Conservation (phyloP, 2,888 invertebrate species). For the Luperina nickerlii region DNA sequence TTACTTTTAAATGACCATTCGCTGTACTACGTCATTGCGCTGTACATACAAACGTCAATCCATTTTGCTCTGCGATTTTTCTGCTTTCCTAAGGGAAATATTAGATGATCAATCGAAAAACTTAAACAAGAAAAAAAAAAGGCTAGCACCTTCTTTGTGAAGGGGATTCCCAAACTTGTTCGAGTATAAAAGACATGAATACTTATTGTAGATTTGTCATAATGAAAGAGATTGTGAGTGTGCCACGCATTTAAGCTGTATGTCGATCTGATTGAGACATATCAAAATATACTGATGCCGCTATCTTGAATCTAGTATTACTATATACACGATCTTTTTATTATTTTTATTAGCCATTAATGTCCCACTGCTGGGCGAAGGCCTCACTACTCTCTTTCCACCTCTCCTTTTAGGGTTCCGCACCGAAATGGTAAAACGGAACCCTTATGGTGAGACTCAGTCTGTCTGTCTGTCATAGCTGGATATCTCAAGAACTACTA, state of each 20-base stretch:
- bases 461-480: too few relatives aligned
- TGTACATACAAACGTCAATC: background rate
- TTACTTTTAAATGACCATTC: background rate
- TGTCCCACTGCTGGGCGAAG: too few relatives aligned
- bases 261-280: background rate
- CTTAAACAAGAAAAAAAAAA: background rate
- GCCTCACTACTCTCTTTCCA: too few relatives aligned
- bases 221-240: background rate
- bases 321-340: too few relatives aligned
- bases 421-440: too few relatives aligned
- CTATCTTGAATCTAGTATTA: background rate
- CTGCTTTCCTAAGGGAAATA: background rate
- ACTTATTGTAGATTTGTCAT: background rate
- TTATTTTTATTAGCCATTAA: too few relatives aligned
- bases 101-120: slow-evolving; percentile 4
- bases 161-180: background rate
- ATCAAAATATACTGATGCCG: background rate
- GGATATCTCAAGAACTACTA: too few relatives aligned
- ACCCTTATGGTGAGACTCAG: too few relatives aligned
- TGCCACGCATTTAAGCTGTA: background rate
- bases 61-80: background rate
- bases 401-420: too few relatives aligned
- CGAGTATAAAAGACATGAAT: background rate
- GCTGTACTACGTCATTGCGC: too few relatives aligned
- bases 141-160: too few relatives aligned